A percentile compares a stretch with the other conserved stretches of the same genome.
These are phyloP conservation scores for Chloroceryle inda DNA, from an alignment of 2,797 vertebrate species.

Conservation along the genomic window DNA sequence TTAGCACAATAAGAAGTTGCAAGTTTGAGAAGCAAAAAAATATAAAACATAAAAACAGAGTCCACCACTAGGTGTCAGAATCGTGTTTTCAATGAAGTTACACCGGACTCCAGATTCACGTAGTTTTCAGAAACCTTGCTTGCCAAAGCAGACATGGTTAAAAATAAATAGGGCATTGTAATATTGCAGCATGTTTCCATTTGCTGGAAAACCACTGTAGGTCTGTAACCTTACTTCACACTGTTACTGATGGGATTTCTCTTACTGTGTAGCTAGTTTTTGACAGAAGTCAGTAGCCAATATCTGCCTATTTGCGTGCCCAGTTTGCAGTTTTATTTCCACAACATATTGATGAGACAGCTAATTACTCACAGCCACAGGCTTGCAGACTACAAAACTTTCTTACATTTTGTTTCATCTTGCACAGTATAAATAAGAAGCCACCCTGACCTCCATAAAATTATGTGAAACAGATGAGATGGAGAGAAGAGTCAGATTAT, in stretches of 20 bases:
- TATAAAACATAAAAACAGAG: neutral
- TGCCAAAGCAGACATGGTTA: neutral
- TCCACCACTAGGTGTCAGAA: slow-evolving; percentile 79
- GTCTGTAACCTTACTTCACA: neutral
- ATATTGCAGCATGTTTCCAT: neutral
- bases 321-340: neutral
- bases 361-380: neutral
- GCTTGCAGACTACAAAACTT: neutral
- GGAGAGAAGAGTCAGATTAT: neutral
- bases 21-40: neutral
- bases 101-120: neutral
- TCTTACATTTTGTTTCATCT: neutral
- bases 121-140: neutral
- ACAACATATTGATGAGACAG: neutral
- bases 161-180: neutral
- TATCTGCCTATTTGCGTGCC: neutral
- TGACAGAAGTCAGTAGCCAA: neutral
- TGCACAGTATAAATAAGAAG: neutral
- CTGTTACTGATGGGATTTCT: neutral
- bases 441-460: neutral
- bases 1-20: fast-evolving
- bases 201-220: neutral
- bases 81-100: slow-evolving; percentile 28
- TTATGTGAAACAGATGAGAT: neutral
- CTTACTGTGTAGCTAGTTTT: fast-evolving